These are phyloP conservation scores for Falco concolor DNA, from an alignment of 2,797 vertebrate genomes.

Conservation along the genomic window DNA sequence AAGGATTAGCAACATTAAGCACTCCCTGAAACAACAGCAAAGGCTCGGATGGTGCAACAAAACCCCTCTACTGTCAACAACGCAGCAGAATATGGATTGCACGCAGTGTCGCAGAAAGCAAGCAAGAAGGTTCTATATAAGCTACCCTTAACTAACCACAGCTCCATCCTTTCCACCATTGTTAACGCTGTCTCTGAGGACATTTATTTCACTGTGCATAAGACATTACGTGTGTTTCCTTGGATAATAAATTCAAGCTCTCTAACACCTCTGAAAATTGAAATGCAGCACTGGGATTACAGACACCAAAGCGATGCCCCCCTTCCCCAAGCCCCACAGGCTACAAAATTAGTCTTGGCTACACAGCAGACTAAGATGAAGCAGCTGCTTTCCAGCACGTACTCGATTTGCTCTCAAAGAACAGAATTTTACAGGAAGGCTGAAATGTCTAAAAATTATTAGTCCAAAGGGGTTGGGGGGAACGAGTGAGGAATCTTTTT, in stretches of 20 bases:
- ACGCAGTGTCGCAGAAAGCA: rapidly evolving
- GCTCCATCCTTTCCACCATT: neutral
- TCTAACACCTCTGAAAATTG: neutral
- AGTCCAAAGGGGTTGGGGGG: neutral
- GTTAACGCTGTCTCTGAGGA: rapidly evolving
- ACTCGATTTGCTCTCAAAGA: neutral
- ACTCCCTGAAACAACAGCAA: neutral
- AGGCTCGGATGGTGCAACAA: rapidly evolving
- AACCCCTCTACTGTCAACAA: neutral
- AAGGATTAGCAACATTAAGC: neutral
- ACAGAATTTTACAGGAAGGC: neutral
- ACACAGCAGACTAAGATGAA: neutral
- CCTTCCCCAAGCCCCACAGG: neutral
- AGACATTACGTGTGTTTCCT: rapidly evolving
- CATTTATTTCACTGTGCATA: too few relatives aligned
- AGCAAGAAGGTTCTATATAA: neutral
- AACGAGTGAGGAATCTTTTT: neutral
- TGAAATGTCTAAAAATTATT: neutral
- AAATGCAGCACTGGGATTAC: neutral
- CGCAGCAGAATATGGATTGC: neutral
- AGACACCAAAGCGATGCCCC: neutral
- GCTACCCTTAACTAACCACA: neutral
- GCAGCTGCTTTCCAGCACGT: neutral
- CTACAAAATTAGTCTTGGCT: neutral
- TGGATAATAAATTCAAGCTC: neutral